These are phyloP conservation scores for Dasyprocta punctata DNA, from an alignment of 2,113 vertebrate genomes.

Conservation along the genomic window DNA sequence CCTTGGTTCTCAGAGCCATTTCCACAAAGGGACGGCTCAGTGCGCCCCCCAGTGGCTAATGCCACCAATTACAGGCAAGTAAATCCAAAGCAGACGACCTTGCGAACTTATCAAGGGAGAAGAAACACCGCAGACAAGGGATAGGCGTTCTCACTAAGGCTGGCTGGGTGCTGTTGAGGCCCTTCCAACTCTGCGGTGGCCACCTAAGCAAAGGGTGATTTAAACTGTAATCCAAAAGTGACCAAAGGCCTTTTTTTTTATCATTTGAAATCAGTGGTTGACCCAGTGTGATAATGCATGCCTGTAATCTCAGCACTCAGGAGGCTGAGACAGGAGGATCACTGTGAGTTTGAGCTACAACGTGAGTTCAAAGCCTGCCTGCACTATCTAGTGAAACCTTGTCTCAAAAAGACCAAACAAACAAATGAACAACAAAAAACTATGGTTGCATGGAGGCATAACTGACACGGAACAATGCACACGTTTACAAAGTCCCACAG, in stretches of 20 bases:
- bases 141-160: too few relatives aligned
- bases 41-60: constrained; percentile 35
- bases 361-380: too few relatives aligned
- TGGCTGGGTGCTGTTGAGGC: not conserved
- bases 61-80: not conserved
- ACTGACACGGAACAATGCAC: not conserved
- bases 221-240: not conserved
- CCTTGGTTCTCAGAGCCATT: not conserved
- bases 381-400: too few relatives aligned
- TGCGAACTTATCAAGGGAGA: not conserved
- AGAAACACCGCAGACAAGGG: not conserved
- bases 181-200: not conserved
- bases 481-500: not conserved
- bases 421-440: not conserved
- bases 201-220: not conserved
- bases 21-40: not conserved
- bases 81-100: not conserved
- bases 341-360: too few relatives aligned
- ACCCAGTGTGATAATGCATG: too few relatives aligned
- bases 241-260: not conserved
- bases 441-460: too few relatives aligned
- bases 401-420: too few relatives aligned
- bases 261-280: not conserved
- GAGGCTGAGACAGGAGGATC: too few relatives aligned
- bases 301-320: too few relatives aligned